Evolutionary conservation across 1,140 invertebrate genomes (phyloP).

Genomic region (Lucilia sericata): DNA sequence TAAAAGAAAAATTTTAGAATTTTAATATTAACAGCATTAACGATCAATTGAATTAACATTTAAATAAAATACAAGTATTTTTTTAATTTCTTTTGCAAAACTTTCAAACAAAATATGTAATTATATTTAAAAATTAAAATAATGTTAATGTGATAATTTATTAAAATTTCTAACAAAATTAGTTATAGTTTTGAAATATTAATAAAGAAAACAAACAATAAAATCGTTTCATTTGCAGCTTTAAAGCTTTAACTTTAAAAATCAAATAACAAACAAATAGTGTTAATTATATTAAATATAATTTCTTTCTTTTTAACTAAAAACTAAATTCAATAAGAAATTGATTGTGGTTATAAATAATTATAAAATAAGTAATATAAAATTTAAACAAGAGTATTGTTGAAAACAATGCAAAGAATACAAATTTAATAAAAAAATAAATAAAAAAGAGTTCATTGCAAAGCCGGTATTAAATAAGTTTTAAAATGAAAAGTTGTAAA

Average conservation of each 20-base stretch:
- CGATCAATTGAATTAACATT: neutral
- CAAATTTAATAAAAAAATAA: neutral
- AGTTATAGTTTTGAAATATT: neutral
- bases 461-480: neutral
- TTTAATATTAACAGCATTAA: conserved; percentile 3
- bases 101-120: neutral
- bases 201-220: neutral
- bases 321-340: neutral
- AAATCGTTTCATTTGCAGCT: conserved; percentile 23
- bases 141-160: conserved; percentile 27
- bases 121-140: neutral
- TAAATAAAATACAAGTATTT: neutral
- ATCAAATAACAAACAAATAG: neutral
- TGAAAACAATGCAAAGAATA: conserved; percentile 4
- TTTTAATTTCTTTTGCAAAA: neutral
- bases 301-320: neutral
- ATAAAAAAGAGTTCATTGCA: neutral
- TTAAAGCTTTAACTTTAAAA: neutral
- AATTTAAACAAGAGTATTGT: neutral
- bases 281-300: neutral
- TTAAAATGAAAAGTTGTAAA: conserved; percentile 25
- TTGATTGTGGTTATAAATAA: conserved; percentile 16
- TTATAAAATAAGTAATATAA: neutral
- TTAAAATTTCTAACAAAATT: neutral
- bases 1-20: neutral